phyloP scores from a whole-genome alignment of 2,113 vertebrate species.

The Tragulus kanchil region DNA sequence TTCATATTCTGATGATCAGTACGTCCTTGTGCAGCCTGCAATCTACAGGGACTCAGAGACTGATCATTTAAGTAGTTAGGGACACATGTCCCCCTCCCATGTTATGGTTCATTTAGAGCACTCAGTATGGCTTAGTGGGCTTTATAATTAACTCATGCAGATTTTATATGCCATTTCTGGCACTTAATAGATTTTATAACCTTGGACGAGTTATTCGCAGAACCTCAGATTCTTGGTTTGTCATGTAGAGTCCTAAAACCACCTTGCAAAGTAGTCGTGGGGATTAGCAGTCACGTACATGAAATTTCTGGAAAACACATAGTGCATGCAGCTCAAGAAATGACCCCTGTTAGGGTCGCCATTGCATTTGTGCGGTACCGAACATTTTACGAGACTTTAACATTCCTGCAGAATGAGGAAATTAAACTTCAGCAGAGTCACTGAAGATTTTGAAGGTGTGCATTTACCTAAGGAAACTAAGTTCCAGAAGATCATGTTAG shows the following conservation, averaged over 20 bases:
- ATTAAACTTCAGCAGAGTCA: background rate
- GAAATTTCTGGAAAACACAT: background rate
- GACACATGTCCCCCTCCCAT: background rate
- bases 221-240: background rate
- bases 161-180: background rate
- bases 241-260: background rate
- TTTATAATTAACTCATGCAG: background rate
- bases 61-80: background rate
- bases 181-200: background rate
- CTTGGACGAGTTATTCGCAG: background rate
- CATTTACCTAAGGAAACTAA: background rate
- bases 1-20: background rate
- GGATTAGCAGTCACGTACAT: rapidly evolving
- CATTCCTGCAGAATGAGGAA: background rate
- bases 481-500: background rate
- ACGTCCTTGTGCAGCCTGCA: background rate
- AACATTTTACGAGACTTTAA: background rate
- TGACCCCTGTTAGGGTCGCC: no score
- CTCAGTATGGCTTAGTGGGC: background rate
- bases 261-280: background rate
- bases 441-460: background rate
- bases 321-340: background rate
- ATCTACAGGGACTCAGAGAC: background rate
- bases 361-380: background rate
- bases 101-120: background rate